These are phyloP conservation scores for Mercenaria mercenaria DNA, from an alignment of 1,140 invertebrate species.

Conservation along the genomic window DNA sequence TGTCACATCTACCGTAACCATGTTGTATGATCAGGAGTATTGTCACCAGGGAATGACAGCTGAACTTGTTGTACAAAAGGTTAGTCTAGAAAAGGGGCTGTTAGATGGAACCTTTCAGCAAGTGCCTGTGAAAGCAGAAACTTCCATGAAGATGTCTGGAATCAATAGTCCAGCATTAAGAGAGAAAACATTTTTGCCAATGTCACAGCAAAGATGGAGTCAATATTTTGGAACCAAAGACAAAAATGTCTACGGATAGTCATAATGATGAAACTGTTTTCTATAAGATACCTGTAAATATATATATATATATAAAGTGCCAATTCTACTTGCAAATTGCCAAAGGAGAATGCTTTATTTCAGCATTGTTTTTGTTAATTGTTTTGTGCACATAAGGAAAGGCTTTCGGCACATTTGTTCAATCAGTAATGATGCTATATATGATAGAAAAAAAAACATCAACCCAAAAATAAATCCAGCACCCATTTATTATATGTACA, in stretches of 20 bases:
- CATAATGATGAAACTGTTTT: too few relatives aligned
- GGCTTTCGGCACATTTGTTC: too few relatives aligned
- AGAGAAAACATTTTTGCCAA: slow-evolving; percentile 17
- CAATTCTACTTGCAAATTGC: too few relatives aligned
- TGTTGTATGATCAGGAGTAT: background rate
- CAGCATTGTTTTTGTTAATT: too few relatives aligned
- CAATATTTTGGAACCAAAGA: slow-evolving; percentile 29
- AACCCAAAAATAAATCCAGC: too few relatives aligned
- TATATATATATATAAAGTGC: too few relatives aligned
- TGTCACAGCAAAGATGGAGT: slow-evolving; percentile 8
- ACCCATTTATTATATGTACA: too few relatives aligned
- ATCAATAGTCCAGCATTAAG: background rate
- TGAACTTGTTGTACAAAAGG: background rate
- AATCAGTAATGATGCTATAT: too few relatives aligned
- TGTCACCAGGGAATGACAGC: background rate
- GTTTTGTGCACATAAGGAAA: too few relatives aligned
- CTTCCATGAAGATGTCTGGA: background rate
- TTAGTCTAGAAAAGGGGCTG: slow-evolving; percentile 21
- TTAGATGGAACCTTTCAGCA: background rate
- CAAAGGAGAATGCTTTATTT: too few relatives aligned
- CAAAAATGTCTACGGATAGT: background rate
- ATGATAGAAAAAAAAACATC: too few relatives aligned
- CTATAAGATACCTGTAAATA: too few relatives aligned
- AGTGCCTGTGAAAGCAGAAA: slow-evolving; percentile 13
- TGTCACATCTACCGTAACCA: background rate